phyloP scores from a whole-genome alignment of 2,113 vertebrate species.

The Stigmatopora argus region DNA sequence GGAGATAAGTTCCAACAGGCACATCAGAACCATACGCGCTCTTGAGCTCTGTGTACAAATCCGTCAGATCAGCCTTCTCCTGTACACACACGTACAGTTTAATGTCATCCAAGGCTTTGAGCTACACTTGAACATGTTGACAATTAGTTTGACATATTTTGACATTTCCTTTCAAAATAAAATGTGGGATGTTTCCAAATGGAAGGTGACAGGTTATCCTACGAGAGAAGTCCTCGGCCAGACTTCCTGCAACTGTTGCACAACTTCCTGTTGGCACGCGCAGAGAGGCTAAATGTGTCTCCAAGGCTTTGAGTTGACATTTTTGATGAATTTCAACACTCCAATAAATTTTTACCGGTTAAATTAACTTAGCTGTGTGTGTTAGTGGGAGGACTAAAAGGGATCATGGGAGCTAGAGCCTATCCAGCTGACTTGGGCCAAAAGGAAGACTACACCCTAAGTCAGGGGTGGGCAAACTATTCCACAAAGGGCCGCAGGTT shows the following conservation, averaged over 20 bases:
- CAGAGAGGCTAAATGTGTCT: background rate
- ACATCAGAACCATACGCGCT: constrained; percentile 75
- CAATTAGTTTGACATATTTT: background rate
- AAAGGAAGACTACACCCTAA: too few species aligned
- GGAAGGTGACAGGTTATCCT: background rate
- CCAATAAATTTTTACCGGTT: too few species aligned
- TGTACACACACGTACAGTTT: constrained; percentile 36
- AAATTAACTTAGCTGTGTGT: too few species aligned
- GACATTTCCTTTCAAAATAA: background rate
- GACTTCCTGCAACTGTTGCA: background rate
- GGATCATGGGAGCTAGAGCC: too few species aligned
- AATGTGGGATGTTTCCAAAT: background rate
- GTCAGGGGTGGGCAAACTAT: too few species aligned
- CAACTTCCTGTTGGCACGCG: background rate
- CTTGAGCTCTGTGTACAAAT: constrained; percentile 79
- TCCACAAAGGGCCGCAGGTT: too few species aligned
- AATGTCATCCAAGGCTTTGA: background rate
- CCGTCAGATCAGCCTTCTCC: constrained; percentile 67
- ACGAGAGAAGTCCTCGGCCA: background rate
- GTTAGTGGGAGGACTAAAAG: too few species aligned
- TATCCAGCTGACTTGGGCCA: too few species aligned
- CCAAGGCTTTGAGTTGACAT: background rate
- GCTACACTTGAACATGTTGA: background rate
- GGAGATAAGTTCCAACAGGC: constrained; percentile 82
- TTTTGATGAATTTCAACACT: background rate